Percentiles rank a stretch among this genome's conserved stretches.
phyloP scores from a whole-genome alignment of 2,113 vertebrate genomes.

The Felis chaus region DNA sequence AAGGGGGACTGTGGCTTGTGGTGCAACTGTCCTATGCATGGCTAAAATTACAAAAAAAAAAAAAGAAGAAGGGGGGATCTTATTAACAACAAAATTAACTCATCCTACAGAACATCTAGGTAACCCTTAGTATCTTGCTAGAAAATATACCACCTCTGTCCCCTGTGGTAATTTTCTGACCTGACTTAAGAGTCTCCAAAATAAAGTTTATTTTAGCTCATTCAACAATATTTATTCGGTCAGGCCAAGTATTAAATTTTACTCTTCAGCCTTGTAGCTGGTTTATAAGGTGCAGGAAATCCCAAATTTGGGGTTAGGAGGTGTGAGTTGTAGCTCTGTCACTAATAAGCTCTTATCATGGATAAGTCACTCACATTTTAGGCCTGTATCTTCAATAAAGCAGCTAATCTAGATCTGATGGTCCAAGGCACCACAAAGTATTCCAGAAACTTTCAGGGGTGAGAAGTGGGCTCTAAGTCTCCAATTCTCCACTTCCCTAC shows the following conservation, averaged over 20 bases:
- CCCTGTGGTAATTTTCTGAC: background rate
- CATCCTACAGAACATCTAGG: background rate
- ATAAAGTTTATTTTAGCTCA: conserved; percentile 2
- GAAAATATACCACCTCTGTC: background rate
- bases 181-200: background rate
- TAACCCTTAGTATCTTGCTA: conserved; percentile 7
- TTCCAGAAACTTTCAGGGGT: background rate
- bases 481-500: background rate
- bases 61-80: accelerated
- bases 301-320: background rate
- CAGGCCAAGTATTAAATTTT: background rate
- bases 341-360: background rate
- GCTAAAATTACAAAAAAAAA: background rate
- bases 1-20: background rate
- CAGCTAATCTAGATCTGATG: background rate
- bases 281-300: background rate
- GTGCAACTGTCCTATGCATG: background rate
- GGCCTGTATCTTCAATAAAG: background rate
- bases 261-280: background rate
- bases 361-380: background rate
- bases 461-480: background rate
- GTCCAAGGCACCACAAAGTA: background rate
- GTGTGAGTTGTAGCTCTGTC: background rate
- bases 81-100: background rate
- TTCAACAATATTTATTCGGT: conserved; percentile 15